phyloP scores from a whole-genome alignment of 2,888 invertebrate species.

The Isoperla grammatica region DNA sequence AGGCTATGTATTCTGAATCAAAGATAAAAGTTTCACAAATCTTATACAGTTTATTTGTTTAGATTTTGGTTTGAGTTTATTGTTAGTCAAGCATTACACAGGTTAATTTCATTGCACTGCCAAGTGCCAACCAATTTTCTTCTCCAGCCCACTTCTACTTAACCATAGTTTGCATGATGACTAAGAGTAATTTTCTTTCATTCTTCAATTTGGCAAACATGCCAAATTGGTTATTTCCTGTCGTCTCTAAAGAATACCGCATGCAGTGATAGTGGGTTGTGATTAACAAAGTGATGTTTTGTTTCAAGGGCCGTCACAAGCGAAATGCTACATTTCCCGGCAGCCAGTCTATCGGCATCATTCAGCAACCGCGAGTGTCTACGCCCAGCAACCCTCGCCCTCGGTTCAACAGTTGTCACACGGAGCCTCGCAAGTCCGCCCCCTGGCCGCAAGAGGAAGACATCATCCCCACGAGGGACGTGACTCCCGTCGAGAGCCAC shows the following conservation, averaged over 20 bases:
- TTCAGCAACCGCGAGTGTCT: slow-evolving; percentile 56
- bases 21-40: no score
- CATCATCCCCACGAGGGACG: slow-evolving; percentile 36
- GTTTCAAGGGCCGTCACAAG: slow-evolving; percentile 64
- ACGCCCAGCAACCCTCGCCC: slow-evolving; percentile 50
- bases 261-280: background rate
- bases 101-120: no score
- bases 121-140: no score
- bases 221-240: slow-evolving; percentile 28
- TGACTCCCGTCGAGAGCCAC: slow-evolving; percentile 23
- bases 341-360: slow-evolving; percentile 57
- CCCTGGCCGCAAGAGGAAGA: slow-evolving; percentile 31
- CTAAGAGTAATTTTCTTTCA: background rate
- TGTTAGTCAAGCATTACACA: no score
- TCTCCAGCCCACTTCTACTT: no score
- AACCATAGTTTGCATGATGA: no score
- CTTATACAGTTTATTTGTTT: no score
- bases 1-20: no score
- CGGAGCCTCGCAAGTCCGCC: slow-evolving; percentile 42
- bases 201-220: slow-evolving; percentile 16
- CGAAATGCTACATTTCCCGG: slow-evolving; percentile 75
- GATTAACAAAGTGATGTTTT: slow-evolving; percentile 6
- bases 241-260: background rate
- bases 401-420: slow-evolving; percentile 52
- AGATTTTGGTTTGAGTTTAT: no score